A percentile compares a stretch with the other conserved stretches of the same genome.
phyloP scores from a whole-genome alignment of 2,113 vertebrate species.

The Platycercus adscitus region DNA sequence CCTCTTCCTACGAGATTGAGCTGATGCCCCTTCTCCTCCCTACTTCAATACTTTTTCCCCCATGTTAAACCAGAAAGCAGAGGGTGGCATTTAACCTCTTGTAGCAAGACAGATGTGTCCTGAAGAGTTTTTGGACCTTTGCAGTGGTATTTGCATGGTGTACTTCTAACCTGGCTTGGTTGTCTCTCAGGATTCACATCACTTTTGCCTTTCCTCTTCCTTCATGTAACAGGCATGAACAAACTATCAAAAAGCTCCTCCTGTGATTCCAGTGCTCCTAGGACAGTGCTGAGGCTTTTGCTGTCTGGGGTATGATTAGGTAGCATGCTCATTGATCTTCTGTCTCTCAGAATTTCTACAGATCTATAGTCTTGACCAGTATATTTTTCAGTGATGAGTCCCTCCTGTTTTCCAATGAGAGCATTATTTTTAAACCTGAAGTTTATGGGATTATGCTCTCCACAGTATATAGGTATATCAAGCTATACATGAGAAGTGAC shows the following conservation, averaged over 20 bases:
- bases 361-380: background rate
- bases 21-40: background rate
- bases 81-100: background rate
- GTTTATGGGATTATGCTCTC: background rate
- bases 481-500: background rate
- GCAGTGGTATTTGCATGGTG: background rate
- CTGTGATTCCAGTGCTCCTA: background rate
- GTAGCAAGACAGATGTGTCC: background rate
- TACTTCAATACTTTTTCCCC: background rate
- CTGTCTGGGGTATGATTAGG: background rate
- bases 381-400: conserved; percentile 12
- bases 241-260: background rate
- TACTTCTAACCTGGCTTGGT: background rate
- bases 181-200: background rate
- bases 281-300: background rate
- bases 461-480: background rate
- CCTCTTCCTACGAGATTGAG: background rate
- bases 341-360: background rate
- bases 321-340: background rate
- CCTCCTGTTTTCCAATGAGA: background rate
- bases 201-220: background rate
- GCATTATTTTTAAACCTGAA: background rate
- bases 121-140: background rate
- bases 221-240: background rate
- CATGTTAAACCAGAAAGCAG: background rate